Percentiles rank a stretch among this genome's conserved stretches.
phyloP scores from a whole-genome alignment of 2,888 invertebrate genomes.

The Lasioglossum oenotherae region DNA sequence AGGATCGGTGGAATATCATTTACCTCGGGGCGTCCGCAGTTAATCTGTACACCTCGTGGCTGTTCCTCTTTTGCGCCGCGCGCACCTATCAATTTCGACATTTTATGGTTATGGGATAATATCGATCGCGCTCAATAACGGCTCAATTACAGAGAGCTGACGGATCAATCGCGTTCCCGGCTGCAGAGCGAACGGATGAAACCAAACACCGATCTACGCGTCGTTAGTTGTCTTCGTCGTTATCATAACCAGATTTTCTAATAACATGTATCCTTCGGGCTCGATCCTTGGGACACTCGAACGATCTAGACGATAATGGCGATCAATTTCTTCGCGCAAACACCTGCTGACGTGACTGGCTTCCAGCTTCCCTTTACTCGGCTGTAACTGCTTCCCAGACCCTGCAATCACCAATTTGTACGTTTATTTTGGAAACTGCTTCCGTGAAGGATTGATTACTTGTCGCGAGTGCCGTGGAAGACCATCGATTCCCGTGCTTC shows the following conservation, averaged over 20 bases:
- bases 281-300: background rate
- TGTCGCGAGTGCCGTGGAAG: background rate
- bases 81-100: constrained; percentile 27
- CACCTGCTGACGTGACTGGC: background rate
- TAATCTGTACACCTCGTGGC: background rate
- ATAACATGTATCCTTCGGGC: background rate
- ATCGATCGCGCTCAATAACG: constrained; percentile 20
- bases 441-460: background rate
- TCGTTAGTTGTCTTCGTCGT: background rate
- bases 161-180: constrained; percentile 21
- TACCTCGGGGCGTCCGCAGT: background rate
- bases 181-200: background rate
- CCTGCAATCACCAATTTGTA: background rate
- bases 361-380: background rate
- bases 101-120: constrained; percentile 14
- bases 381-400: background rate
- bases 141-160: constrained; percentile 15
- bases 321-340: background rate
- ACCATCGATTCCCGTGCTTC: background rate
- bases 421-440: background rate
- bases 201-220: background rate
- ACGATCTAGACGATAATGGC: background rate
- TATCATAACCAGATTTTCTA: constrained; percentile 16
- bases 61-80: constrained; percentile 1
- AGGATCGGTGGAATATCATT: constrained; percentile 13